A percentile compares a stretch with the other conserved stretches of the same genome.
These are phyloP conservation scores for Hiodon tergisus DNA, from an alignment of 2,113 vertebrate species.

Conservation along the genomic window DNA sequence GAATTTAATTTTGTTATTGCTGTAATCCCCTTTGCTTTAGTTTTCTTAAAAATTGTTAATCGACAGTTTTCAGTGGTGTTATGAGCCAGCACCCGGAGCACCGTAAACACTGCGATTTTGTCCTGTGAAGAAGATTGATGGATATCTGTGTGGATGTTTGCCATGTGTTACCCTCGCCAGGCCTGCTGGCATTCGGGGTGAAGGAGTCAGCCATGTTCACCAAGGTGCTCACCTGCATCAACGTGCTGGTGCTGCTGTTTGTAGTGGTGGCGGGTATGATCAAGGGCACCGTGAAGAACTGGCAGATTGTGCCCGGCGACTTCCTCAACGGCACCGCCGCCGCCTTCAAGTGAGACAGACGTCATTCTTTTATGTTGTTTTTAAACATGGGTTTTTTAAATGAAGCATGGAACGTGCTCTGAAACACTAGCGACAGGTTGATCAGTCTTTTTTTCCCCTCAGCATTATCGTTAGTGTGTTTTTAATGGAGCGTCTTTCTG, in stretches of 20 bases:
- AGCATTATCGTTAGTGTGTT: not conserved
- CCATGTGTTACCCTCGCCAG: constrained; percentile 45
- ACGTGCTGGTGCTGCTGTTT: constrained; percentile 83
- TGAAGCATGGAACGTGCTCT: not conserved
- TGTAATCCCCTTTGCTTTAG: no score
- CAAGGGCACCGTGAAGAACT: constrained; percentile 84
- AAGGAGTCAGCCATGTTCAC: constrained; percentile 93
- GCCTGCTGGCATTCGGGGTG: constrained; percentile 82
- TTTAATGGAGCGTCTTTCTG: not conserved
- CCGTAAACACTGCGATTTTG: no score
- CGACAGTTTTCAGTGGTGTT: no score
- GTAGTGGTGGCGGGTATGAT: constrained; percentile 85
- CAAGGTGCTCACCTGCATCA: constrained; percentile 92
- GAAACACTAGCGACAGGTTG: no score
- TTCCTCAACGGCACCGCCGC: constrained; percentile 54
- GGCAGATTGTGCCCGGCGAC: constrained; percentile 69
- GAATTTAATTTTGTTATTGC: no score
- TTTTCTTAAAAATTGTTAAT: no score
- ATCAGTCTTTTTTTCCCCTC: not conserved
- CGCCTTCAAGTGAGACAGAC: constrained; percentile 43
- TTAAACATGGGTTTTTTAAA: not conserved
- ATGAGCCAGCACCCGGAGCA: no score
- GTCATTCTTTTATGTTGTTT: no score
- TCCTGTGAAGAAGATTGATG: no score
- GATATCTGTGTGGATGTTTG: no score